Evolutionary conservation across 2,888 invertebrate genomes (phyloP), one percentile per base, ranked within the genome.

Genomic region (Hydrotaea diabolus): DNA sequence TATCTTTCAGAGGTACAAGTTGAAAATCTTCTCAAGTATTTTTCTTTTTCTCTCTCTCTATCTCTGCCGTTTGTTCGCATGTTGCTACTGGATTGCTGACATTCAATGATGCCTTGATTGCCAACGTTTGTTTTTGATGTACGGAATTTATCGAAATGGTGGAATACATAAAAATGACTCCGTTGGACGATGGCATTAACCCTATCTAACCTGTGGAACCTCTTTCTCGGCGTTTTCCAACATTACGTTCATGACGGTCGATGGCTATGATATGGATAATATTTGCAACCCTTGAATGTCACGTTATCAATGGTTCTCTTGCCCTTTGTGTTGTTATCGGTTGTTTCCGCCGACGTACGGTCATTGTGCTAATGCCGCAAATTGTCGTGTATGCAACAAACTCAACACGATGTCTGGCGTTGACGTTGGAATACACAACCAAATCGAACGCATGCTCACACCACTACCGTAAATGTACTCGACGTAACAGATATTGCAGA

Each of bases 401-500:
- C 57, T 43, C 66, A 62, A 78, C 36, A 55, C 19, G 26, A 75
- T 78, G 72, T 72, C 81, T 81, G 81, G 19, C 75, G 57, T 64
- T 84, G 72, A 75, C 73, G 55, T 59, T 53, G 49, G 39, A 31
- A 31, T 7, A 4, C 9, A 39, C 39, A 11, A 39, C 8, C 39
- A 39, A 8, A 39, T 11, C n/a, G n/a, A 39, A 39, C 39, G 7
- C 39, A 39, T 46, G 11, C 11, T 15, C 77, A 77, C 66, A 59
- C 59, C 69, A 36, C 66, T 53, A 15, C 62, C 75, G 78, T 71
- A 46, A 78, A 78, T 74, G 84, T 46, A 23, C 46, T 59, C 15
- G 21, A 74, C 17, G 36, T 53, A 76, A 74, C 76, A 80, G 66
- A 77, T 43, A 78, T 76, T 73, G 81, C 62, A 79, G 77, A 83